phyloP scores from a whole-genome alignment of 2,113 vertebrate species.

The Urocolius indicus region DNA sequence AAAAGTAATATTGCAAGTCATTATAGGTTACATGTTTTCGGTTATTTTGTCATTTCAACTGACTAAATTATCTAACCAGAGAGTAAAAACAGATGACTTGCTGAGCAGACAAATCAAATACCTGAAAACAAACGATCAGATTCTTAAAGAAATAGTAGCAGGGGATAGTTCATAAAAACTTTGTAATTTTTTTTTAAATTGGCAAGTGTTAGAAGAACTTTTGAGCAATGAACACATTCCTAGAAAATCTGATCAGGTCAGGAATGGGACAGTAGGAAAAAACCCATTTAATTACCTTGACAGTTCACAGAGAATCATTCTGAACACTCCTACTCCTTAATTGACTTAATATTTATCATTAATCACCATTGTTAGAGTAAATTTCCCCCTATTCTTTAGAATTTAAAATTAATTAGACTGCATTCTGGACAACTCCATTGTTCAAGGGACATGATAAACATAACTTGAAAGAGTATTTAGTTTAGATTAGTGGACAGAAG shows the following conservation, averaged over 20 bases:
- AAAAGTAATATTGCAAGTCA: constrained; percentile 6
- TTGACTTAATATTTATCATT: background rate
- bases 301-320: background rate
- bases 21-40: background rate
- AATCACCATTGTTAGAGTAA: background rate
- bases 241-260: background rate
- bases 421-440: background rate
- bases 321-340: background rate
- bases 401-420: background rate
- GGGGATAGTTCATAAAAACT: background rate
- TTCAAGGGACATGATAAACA: background rate
- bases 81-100: background rate
- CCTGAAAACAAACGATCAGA: background rate
- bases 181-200: background rate
- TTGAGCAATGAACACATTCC: background rate
- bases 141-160: background rate
- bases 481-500: background rate
- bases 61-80: background rate
- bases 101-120: background rate
- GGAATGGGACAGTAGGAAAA: background rate
- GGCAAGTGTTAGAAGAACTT: background rate
- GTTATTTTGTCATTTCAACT: constrained; percentile 21
- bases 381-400: background rate
- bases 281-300: background rate
- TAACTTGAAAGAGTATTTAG: background rate